Evolutionary conservation across 2,888 invertebrate genomes (phyloP), one percentile per base, ranked within the genome.

Genomic region (Drosophila affinis): DNA sequence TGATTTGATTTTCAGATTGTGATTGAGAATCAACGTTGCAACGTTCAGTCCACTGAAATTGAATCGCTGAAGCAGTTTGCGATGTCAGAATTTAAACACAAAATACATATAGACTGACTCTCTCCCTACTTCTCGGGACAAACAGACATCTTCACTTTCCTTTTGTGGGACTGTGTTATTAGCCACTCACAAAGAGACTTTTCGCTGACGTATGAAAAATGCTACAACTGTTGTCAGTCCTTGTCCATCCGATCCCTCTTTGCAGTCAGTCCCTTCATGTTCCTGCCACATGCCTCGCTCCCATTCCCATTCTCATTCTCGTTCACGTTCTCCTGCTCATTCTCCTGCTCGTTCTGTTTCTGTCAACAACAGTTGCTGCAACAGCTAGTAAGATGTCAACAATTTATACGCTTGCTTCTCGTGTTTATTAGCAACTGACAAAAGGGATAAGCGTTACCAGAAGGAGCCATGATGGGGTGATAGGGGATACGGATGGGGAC

Each of bases 391-490:
- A 73, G 75, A 72, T 64, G 77, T 81, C 64, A 72, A 58, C 65
- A 77, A 81, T 81, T 82, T 79, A 69, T 79, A 75, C 74, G 68
- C 62, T 56, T 54, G 62, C 64, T 73, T 21, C 64, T 65, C 49
- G 21, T 80, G 81, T 80, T 76, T 81, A 86, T 79, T 70, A 76
- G 67, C 69, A 65, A 56, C 68, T 74, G 75, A 74, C 79, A 81
- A 72, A 65, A 71, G 73, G 70, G 61, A 70, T 72, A 79, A 81
- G 44, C 52, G 61, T 61, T 39, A n/a, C 18, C 12, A 32, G 24
- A 56, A 56, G 21, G 53, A 27, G n/a, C 21, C 29, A 34, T 12
- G 34, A 34, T 12, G 18, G 14, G 52, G 27, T 27, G 27, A 27
- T 27, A 9, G 3, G 17, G 17, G 45, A 45, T 56, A 62, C 10